Evolutionary conservation across 2,113 vertebrate genomes (phyloP), one percentile per base, ranked within the genome.

Genomic region (Orycteropus afer): DNA sequence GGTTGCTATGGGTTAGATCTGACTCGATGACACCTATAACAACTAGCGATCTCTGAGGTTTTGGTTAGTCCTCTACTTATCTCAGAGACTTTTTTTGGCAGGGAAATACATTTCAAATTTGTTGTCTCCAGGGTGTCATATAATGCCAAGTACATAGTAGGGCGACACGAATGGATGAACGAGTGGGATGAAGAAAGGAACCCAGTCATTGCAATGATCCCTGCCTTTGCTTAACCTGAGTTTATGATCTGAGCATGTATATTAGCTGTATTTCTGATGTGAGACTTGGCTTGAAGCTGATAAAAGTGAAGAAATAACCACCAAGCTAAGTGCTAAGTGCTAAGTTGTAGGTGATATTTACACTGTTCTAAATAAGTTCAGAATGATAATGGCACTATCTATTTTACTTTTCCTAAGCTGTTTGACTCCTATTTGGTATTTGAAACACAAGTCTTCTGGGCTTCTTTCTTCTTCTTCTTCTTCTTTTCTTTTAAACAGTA

Each of bases 381-480:
- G 65, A 85, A 29, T 29, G n/a, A 22, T 37, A 45, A 49, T 20
- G n/a, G 42, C 32, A 74, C 65, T 34, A 71, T 7, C 51, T 47
- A 0, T 32, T 59, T 59, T 77, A 23, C 27, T 69, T 63, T 92
- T 53, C 51, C 42, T 86, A 69, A 86, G 81, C 45, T 22, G 13
- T 81, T 90, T 61, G 47, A 47, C 25, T 74, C 47, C 47, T 78
- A 9, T 57, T 69, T 34, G 63, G 55, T 61, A 22, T 17, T 86
- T 57, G 45, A 92, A 90, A 47, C 34, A 4, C 1, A 83, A 55
- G 5, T 87, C 77, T 80, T 92, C 51, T 32, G 25, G 47, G 47
- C 57, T 67, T 32, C 78, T 77, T n/a, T n/a, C n/a, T n/a, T n/a
- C n/a, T n/a, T n/a, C 57, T 67, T 32, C 78, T 77, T 89, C 92